Conservation (phyloP, 2,888 invertebrate species). For the Hypselothyrea guttata region DNA sequence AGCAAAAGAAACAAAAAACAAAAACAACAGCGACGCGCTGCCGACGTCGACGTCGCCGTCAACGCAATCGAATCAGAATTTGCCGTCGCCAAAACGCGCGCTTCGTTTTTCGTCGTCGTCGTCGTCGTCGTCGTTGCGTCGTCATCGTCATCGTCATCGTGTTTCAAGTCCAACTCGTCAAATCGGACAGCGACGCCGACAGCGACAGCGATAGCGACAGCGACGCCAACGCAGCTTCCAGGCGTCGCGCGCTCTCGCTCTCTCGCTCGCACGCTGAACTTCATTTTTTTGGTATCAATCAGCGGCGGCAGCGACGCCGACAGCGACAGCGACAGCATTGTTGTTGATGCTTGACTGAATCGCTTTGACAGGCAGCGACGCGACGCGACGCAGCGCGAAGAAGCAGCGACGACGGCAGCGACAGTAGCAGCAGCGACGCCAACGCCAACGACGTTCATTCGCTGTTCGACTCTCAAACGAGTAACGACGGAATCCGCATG, state of each 20-base stretch:
- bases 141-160: slow-evolving; percentile 48
- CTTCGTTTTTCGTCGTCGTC: slow-evolving; percentile 64
- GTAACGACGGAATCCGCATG: slow-evolving; percentile 80
- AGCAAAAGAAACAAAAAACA: slow-evolving; percentile 20
- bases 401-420: slow-evolving; percentile 31
- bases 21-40: slow-evolving; percentile 60
- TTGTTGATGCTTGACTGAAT: slow-evolving; percentile 73
- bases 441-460: slow-evolving; percentile 78
- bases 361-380: slow-evolving; percentile 72
- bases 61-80: slow-evolving; percentile 76
- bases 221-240: slow-evolving; percentile 55
- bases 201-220: slow-evolving; percentile 25
- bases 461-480: slow-evolving; percentile 81
- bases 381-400: slow-evolving; percentile 30
- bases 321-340: slow-evolving; percentile 25
- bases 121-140: slow-evolving; percentile 33
- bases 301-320: slow-evolving; percentile 40
- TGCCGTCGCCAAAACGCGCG: slow-evolving; percentile 72
- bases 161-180: slow-evolving; percentile 63
- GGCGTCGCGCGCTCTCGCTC: slow-evolving; percentile 17
- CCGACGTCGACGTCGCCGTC: slow-evolving; percentile 75
- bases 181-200: slow-evolving; percentile 26
- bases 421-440: slow-evolving; percentile 30
- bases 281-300: slow-evolving; percentile 78
- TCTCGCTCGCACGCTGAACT: slow-evolving; percentile 52